These are phyloP conservation scores for Leucophenga maculata DNA, from an alignment of 2,888 invertebrate species.

Conservation along the genomic window DNA sequence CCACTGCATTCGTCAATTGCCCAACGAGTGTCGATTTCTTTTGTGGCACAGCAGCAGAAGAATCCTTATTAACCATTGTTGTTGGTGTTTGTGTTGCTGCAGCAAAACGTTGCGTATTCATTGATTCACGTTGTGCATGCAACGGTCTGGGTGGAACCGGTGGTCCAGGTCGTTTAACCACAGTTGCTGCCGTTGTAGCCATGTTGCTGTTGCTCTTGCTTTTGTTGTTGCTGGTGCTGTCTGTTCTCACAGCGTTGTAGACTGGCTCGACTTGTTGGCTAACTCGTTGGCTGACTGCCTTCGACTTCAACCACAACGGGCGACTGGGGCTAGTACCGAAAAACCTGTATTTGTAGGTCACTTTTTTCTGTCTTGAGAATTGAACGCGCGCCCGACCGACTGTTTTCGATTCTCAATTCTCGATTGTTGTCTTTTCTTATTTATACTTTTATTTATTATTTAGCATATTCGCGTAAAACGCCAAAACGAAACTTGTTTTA, in stretches of 20 bases:
- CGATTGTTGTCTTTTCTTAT: conserved; percentile 39
- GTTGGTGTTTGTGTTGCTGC: conserved; percentile 42
- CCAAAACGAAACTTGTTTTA: conserved; percentile 54
- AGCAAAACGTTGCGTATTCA: conserved; percentile 39
- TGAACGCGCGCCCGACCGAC: conserved; percentile 27
- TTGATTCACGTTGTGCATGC: conserved; percentile 57
- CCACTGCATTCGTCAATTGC: conserved; percentile 60
- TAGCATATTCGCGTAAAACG: conserved; percentile 56
- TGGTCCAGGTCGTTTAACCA: conserved; percentile 77
- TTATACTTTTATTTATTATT: conserved; percentile 59
- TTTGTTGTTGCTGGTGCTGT: conserved; percentile 43
- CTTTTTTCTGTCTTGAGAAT: conserved; percentile 52
- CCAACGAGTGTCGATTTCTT: conserved; percentile 60
- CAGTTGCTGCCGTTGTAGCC: conserved; percentile 71
- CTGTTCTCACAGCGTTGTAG: conserved; percentile 2
- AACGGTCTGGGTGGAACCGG: conserved; percentile 88
- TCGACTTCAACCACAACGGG: conserved; percentile 29
- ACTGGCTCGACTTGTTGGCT: conserved; percentile 21
- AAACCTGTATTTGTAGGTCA: conserved; percentile 71
- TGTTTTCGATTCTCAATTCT: conserved; percentile 32
- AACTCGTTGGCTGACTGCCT: conserved; percentile 30
- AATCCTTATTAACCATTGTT: conserved; percentile 34
- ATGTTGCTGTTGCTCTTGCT: conserved; percentile 44
- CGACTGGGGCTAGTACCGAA: conserved; percentile 32
- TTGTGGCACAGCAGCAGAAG: conserved; percentile 52